Conservation (phyloP, 2,888 invertebrate genomes). For the Eurois occulta region DNA sequence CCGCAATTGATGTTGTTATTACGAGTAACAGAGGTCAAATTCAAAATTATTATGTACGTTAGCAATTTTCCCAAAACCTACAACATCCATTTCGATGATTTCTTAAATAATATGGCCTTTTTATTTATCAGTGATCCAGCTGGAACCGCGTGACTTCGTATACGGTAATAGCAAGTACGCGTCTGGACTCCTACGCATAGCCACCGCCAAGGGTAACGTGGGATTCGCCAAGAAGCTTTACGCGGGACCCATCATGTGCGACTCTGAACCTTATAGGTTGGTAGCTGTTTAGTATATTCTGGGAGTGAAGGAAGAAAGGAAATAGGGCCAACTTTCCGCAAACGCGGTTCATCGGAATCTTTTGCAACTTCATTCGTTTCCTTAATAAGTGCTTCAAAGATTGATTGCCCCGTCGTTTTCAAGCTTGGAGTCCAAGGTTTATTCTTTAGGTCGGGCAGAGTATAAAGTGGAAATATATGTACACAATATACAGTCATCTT, state of each 20-base stretch:
- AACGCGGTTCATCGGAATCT: background rate
- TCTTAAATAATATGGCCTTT: conserved; percentile 30
- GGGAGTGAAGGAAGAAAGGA: background rate
- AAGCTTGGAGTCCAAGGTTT: background rate
- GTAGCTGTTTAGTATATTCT: background rate
- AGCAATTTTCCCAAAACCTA: background rate
- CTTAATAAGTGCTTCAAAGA: background rate
- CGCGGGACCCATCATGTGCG: conserved; percentile 82
- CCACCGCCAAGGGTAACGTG: conserved; percentile 92
- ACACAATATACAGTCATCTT: background rate
- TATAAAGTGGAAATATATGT: background rate
- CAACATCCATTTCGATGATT: background rate
- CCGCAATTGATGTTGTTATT: too few species aligned
- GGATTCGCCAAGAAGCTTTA: conserved; percentile 80
- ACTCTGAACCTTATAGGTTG: conserved; percentile 85
- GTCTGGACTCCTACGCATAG: conserved; percentile 94
- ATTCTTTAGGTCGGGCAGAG: background rate
- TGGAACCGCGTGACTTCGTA: conserved; percentile 91
- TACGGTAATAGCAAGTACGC: conserved; percentile 91
- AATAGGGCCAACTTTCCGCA: background rate
- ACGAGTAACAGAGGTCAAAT: too few species aligned
- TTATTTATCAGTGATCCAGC: conserved; percentile 88
- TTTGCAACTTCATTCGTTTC: background rate
- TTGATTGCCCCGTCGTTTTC: background rate
- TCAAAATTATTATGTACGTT: too few species aligned